These are phyloP conservation scores for Clarias magur DNA, from an alignment of 2,113 vertebrate genomes.

Conservation along the genomic window DNA sequence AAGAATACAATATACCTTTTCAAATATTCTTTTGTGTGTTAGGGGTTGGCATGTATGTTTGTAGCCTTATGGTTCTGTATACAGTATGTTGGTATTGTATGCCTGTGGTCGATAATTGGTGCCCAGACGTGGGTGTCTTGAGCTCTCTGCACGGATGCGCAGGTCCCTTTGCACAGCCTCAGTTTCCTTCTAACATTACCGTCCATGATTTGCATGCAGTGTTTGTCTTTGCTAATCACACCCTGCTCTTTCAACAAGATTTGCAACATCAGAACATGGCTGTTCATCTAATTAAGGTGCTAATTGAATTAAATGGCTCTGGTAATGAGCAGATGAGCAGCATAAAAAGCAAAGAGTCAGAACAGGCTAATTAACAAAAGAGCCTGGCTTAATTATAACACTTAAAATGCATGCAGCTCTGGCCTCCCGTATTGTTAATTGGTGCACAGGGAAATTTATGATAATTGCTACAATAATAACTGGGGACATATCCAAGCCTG, in stretches of 20 bases:
- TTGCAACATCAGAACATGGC: conserved; percentile 83
- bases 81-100: neutral
- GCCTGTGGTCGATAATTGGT: conserved; percentile 9
- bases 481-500: conserved; percentile 73
- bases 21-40: neutral
- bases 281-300: conserved; percentile 96
- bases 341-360: conserved; percentile 98
- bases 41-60: neutral
- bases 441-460: conserved; percentile 95
- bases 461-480: conserved; percentile 93
- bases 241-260: conserved; percentile 81
- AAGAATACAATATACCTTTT: neutral
- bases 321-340: conserved; percentile 95
- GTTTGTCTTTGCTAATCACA: conserved; percentile 94
- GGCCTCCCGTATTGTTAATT: conserved; percentile 93
- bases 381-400: conserved; percentile 98
- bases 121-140: conserved; percentile 41
- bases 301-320: conserved; percentile 99
- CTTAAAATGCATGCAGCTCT: conserved; percentile 87
- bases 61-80: neutral
- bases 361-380: conserved; percentile 99
- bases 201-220: conserved; percentile 79
- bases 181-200: conserved; percentile 67
- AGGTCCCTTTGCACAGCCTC: conserved; percentile 72
- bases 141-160: conserved; percentile 73